A percentile compares a stretch with the other conserved stretches of the same genome.
Conservation (phyloP, 2,888 invertebrate genomes). For the Eustalomyia histrio region DNA sequence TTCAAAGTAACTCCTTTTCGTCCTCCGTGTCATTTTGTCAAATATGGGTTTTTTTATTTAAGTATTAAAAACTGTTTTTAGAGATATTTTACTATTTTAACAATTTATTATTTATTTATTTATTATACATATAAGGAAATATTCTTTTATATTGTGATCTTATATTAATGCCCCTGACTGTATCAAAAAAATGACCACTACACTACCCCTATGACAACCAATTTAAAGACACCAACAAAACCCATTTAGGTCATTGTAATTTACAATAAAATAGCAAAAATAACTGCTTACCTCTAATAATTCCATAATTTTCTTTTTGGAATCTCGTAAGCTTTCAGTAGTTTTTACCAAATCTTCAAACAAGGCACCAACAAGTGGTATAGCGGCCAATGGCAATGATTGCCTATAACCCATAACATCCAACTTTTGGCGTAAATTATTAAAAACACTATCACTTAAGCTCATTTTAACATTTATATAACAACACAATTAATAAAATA, state of each 20-base stretch:
- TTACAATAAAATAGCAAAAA: constrained; percentile 45
- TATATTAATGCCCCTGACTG: constrained; percentile 34
- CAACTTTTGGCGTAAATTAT: constrained; percentile 83
- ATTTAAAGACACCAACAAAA: constrained; percentile 25
- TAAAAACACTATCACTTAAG: constrained; percentile 73
- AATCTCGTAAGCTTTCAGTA: constrained; percentile 91
- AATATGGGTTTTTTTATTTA: too few relatives aligned
- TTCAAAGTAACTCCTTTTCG: too few relatives aligned
- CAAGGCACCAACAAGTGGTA: constrained; percentile 89
- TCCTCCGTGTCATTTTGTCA: too few relatives aligned
- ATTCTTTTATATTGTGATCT: too few relatives aligned
- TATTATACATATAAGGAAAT: too few relatives aligned
- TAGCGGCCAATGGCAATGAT: constrained; percentile 86
- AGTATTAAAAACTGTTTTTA: too few relatives aligned
- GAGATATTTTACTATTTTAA: too few relatives aligned
- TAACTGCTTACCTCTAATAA: constrained; percentile 81
- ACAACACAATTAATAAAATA: constrained; percentile 4
- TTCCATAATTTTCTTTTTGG: constrained; percentile 87
- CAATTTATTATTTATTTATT: too few relatives aligned
- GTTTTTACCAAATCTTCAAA: constrained; percentile 91
- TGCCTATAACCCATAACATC: constrained; percentile 91
- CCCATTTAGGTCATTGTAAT: background rate
- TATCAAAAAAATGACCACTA: constrained; percentile 39
- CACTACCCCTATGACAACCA: constrained; percentile 49
- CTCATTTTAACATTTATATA: constrained; percentile 65